Conservation (phyloP, 2,797 vertebrate genomes). For the Arvicola amphibius region DNA sequence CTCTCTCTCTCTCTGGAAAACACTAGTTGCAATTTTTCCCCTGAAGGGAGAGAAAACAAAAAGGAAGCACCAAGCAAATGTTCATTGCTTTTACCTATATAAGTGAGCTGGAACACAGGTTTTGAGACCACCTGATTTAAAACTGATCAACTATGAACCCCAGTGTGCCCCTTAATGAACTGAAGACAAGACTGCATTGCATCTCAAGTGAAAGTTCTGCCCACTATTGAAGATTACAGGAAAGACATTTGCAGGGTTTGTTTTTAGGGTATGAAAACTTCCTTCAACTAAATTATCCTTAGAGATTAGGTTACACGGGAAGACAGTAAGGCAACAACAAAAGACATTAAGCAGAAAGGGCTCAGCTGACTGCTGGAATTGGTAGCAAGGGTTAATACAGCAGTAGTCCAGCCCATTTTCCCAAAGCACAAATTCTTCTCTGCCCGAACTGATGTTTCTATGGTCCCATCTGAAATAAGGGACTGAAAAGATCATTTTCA, state of each 20-base stretch:
- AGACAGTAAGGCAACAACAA: constrained; percentile 60
- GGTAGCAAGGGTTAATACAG: neutral
- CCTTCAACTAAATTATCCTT: constrained; percentile 47
- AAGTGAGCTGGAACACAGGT: constrained; percentile 34
- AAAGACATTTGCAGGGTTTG: constrained; percentile 36
- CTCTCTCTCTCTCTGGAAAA: constrained; percentile 41
- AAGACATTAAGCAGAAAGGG: constrained; percentile 56
- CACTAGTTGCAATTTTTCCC: neutral
- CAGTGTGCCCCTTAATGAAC: constrained; percentile 34
- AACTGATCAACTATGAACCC: constrained; percentile 52
- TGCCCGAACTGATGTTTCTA: constrained; percentile 41
- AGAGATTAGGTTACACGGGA: constrained; percentile 43
- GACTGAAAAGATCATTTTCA: constrained; percentile 14
- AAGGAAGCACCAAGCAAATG: constrained; percentile 56
- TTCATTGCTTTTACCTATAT: constrained; percentile 21
- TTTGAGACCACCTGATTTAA: constrained; percentile 61
- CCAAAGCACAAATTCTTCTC: constrained; percentile 54
- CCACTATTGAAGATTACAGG: constrained; percentile 20
- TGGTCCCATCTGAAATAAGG: constrained; percentile 36
- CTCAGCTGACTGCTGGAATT: neutral
- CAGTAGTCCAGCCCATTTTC: neutral
- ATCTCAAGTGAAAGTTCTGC: constrained; percentile 64
- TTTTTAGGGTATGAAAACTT: constrained; percentile 63
- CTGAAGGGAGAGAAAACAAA: constrained; percentile 12
- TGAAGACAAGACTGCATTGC: neutral